Conservation (phyloP, 2,113 vertebrate species). For the Heloderma charlesbogerti region DNA sequence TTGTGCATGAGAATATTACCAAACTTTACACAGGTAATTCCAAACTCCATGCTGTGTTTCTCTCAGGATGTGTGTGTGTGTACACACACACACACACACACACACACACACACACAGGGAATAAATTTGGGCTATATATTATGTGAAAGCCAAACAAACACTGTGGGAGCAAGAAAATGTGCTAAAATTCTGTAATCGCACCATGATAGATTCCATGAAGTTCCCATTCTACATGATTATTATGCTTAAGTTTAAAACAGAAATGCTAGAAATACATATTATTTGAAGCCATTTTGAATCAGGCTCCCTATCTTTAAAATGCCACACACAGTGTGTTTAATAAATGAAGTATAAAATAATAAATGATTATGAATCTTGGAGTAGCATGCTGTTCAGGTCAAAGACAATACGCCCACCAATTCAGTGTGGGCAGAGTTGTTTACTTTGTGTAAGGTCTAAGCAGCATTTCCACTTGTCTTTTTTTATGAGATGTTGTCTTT, state of each 20-base stretch:
- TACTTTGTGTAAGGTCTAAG: slow-evolving; percentile 20
- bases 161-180: slow-evolving; percentile 53
- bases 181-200: slow-evolving; percentile 52
- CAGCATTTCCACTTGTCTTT: not conserved
- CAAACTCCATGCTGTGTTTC: slow-evolving; percentile 59
- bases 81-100: not conserved
- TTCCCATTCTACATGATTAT: slow-evolving; percentile 23
- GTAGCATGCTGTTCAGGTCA: slow-evolving; percentile 42
- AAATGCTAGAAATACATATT: slow-evolving; percentile 26
- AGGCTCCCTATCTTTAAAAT: slow-evolving; percentile 26
- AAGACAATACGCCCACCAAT: slow-evolving; percentile 35
- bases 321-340: slow-evolving; percentile 61
- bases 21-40: slow-evolving; percentile 58
- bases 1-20: slow-evolving; percentile 69
- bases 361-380: slow-evolving; percentile 50
- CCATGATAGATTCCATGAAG: slow-evolving; percentile 48
- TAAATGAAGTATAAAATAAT: slow-evolving; percentile 57
- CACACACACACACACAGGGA: slow-evolving; percentile 67
- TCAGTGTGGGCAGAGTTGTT: slow-evolving; percentile 38
- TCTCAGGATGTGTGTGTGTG: not conserved
- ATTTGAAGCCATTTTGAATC: slow-evolving; percentile 20
- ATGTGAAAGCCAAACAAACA: slow-evolving; percentile 66
- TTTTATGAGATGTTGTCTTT: slow-evolving; percentile 27
- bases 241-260: slow-evolving; percentile 13
- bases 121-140: slow-evolving; percentile 39